A percentile compares a stretch with the other conserved stretches of the same genome.
Conservation (phyloP, 2,113 vertebrate species). For the Theristicus caerulescens region DNA sequence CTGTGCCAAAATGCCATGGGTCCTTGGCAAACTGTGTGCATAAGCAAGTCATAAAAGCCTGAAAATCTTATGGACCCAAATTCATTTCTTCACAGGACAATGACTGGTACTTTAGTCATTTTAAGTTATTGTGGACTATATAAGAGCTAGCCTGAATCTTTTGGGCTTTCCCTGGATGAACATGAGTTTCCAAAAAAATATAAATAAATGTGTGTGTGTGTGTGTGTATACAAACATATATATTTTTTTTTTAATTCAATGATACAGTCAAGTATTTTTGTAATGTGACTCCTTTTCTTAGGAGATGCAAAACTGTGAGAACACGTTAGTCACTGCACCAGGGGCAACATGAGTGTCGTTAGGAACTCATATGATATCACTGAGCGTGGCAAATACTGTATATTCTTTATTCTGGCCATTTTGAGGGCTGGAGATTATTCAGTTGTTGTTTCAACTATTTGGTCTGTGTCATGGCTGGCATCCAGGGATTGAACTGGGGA, state of each 20-base stretch:
- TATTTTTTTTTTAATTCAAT: neutral
- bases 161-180: neutral
- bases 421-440: neutral
- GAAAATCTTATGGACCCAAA: neutral
- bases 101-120: neutral
- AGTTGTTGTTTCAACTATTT: neutral
- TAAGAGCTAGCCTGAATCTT: neutral
- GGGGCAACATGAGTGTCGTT: neutral
- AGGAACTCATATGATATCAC: neutral
- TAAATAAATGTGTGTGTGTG: neutral
- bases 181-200: neutral
- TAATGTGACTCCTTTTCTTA: neutral
- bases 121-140: neutral
- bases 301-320: neutral
- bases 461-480: conserved; percentile 4
- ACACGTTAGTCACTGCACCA: neutral
- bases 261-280: neutral
- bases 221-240: accelerated
- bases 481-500: conserved; percentile 6
- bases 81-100: neutral
- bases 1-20: neutral
- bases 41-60: neutral
- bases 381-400: neutral
- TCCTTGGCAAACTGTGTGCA: neutral
- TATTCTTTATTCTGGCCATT: neutral